Evolutionary conservation across 1,140 invertebrate genomes (phyloP), one percentile per base, ranked within the genome.

Genomic region (Drosophila mayri): DNA sequence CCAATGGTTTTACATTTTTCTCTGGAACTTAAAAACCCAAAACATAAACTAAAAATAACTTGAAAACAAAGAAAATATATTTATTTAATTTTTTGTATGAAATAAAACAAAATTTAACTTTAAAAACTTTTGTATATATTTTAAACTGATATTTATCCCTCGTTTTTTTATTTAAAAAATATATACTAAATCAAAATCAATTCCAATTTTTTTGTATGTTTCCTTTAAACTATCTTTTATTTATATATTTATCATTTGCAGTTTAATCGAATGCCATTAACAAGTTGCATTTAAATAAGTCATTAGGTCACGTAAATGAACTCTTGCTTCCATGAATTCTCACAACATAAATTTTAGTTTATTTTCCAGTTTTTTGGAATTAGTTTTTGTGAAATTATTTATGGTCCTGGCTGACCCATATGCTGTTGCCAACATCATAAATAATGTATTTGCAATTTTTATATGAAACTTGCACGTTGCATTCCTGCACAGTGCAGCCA

Each of bases 391-490:
- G 12, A 52, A 70, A 54, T 44, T 54, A 66, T 54, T 70, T 54
- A 67, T 70, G 12, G 25, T 9, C 43, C 44, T 41, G 32, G n/a
- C 11, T 37, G 44, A 40, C n/a, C 44, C 43, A 50, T n/a, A 55
- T 55, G 52, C 38, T 32, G 43, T 46, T 63, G 18, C 59, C 32
- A 41, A 70, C 62, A 70, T 66, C 62, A 70, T 70, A 40, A 67
- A 70, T 67, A 67, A 67, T 70, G 47, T 55, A 62, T 62, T 54
- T 74, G 47, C 40, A 32, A 40, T 72, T 62, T 47, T 62, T 54
- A 46, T 28, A 38, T 1, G 62, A 1, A 50, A 43, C 30, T 30
- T 30, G 30, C 25, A 25, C 18, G 32, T 22, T 70, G 66, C 66
- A 70, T 44, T 70, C 37, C 46, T 46, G 18, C 62, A 25, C 52